Base-by-base conservation (phyloP, 2,113 vertebrate genomes). In the Prinia subflava region DNA sequence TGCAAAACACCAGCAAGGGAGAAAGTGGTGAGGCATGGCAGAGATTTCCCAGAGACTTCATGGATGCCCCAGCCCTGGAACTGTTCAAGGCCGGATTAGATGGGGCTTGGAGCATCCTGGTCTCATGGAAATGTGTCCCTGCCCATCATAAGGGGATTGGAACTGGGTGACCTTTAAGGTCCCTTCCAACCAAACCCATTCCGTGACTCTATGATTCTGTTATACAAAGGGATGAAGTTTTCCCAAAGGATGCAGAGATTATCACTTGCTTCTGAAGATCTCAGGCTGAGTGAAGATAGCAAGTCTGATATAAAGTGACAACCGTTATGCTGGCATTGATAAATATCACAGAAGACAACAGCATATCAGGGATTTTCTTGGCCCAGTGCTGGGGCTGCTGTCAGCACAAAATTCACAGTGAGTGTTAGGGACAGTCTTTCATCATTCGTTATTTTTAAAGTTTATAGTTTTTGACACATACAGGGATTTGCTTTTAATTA, bases 131-230 rank as follows among this genome's bases (percentile, higher is more conserved):
- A 12, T 44, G 4, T 42, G 13, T 42, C 22, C 35, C 41, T 83
- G 31, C 18, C 35, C 35, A 11, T 17, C 49, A 41, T n/a, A 55
- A 13, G 3, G 7, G 3, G 1, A 0, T 33, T 62, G 31, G 7
- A 49, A 42, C 35, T 28, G 10, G 10, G 7, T 14, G 18, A 9
- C 27, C 63, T 62, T 83, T 42, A 41, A 76, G 10, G 55, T 63
- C 15, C 4, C 22, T 63, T 77, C 63, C 49, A 42, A 33, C 12
- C 25, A 21, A 63, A 33, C 33, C 25, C 3, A 1, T 56, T 76
- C 30, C 55, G 25, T 55, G 41, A 35, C 47, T 83, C n/a, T 53
- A 15, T 60, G 16, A n/a, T n/a, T n/a, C 30, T 46, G 24, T 19
- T 28, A n/a, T 25, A 31, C 4, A 25, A 75, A 85, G 30, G 11